These are phyloP conservation scores for Arctocebus calabarensis DNA, from an alignment of 2,797 vertebrate species.

Conservation along the genomic window DNA sequence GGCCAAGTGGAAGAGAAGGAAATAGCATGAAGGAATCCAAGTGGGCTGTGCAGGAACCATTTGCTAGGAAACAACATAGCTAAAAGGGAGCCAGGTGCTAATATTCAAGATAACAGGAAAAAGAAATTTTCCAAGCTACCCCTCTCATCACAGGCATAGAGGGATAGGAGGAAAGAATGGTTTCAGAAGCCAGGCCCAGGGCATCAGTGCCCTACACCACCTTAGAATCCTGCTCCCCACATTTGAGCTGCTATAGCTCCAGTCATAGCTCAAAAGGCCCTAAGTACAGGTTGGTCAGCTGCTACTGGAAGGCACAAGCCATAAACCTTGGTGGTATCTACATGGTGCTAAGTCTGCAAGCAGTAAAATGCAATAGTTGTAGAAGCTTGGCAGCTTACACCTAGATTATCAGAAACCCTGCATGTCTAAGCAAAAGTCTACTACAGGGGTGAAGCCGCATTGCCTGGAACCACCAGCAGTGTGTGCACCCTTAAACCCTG, in stretches of 20 bases:
- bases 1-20: background rate
- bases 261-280: background rate
- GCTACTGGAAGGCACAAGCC: background rate
- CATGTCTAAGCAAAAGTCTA: background rate
- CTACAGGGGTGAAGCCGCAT: background rate
- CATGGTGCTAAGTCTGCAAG: background rate
- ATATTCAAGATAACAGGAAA: background rate
- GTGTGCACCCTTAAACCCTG: background rate
- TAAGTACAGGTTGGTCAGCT: background rate
- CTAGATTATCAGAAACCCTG: background rate
- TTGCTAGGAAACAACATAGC: background rate
- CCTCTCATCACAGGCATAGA: no score
- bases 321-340: background rate
- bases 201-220: background rate
- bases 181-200: background rate
- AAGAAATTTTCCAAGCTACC: no score
- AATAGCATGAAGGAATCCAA: background rate
- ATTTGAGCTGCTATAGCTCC: background rate
- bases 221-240: background rate
- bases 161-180: background rate
- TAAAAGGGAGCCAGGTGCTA: background rate
- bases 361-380: background rate
- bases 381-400: background rate
- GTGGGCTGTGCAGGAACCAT: background rate
- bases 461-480: background rate